Evolutionary conservation across 2,888 invertebrate genomes (phyloP).

Genomic region (Xestobium rufovillosum): DNA sequence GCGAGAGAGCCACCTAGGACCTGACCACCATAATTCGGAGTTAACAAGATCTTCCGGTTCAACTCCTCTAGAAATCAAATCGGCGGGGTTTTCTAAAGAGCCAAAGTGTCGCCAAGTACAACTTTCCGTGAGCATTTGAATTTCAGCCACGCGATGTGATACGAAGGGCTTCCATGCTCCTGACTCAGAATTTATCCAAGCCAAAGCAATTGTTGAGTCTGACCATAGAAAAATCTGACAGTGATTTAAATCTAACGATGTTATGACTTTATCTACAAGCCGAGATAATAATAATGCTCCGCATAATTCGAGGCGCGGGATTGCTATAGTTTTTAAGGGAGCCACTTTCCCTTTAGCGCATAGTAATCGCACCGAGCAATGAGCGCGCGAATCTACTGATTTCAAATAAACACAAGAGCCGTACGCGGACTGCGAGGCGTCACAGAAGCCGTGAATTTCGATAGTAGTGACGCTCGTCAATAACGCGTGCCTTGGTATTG

Average conservation of each 20-base stretch:
- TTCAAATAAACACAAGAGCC: conserved; percentile 18
- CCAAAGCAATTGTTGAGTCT: conserved; percentile 20
- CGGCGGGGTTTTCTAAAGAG: too few relatives aligned
- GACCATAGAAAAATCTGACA: conserved; percentile 18
- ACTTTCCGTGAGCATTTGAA: conserved; percentile 11
- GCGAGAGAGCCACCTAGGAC: not conserved
- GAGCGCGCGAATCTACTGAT: conserved; percentile 7
- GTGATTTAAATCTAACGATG: conserved; percentile 10
- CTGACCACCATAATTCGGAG: too few relatives aligned
- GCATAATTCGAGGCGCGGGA: conserved; percentile 23
- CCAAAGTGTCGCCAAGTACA: conserved; percentile 15
- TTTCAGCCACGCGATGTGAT: too few relatives aligned
- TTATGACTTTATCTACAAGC: conserved; percentile 13
- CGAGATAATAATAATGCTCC: conserved; percentile 19
- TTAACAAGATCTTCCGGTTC: too few relatives aligned
- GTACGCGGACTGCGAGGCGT: conserved; percentile 18
- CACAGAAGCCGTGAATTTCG: conserved; percentile 19
- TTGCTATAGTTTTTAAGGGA: conserved; percentile 21
- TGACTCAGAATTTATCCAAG: conserved; percentile 15
- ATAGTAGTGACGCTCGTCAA: conserved; percentile 4
- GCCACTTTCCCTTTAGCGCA: conserved; percentile 19
- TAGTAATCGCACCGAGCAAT: conserved; percentile 7
- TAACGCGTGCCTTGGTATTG: conserved; percentile 16
- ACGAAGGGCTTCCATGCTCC: conserved; percentile 16
- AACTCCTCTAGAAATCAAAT: conserved; percentile 12